Base-by-base conservation (phyloP, 2,888 invertebrate species). In the Lamellibrachia satsuma region DNA sequence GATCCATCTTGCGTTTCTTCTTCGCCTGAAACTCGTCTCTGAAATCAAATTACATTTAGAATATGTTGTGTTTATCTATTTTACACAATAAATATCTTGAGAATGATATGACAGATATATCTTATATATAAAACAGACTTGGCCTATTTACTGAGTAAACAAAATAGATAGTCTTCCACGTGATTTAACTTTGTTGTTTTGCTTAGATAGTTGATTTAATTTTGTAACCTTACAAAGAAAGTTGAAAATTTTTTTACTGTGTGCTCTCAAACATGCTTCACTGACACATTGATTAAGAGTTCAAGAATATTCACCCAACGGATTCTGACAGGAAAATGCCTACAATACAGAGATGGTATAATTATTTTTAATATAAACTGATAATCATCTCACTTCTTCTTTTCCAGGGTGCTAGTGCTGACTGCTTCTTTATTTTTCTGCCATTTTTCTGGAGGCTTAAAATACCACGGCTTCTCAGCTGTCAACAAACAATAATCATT, bases 381-480 rank as follows among this genome's bases (percentile, higher is more conserved):
- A 22, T 11, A 22, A 6, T 75, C 22, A 75, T 22, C 75, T 75
- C 75, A 75, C 75, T 75, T 75, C 75, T 75, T 75, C 75, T 75
- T 75, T 3, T 75, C 22, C 75, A 15, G 6, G 22, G 75, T 75
- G 75, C 75, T 75, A 3, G 75, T 75, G 75, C 15, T 22, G 22
- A 22, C n/a, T 22, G 15, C 75, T 90, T 52, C 52, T 52, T 94
- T 94, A n/a, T 93, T 93, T 92, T 94, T 94, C 8, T 93, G 93
- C 91, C 95, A 94, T 39, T 93, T 94, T 90, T 94, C 96, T 57
- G 92, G 95, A 52, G 95, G 95, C 93, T 98, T 97, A 96, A 98
- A 98, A 97, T 99, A 99, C 99, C 99, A 99, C 95, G 98, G 98
- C 95, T 97, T 97, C 95, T 98, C 98, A 90, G 98, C 98, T n/a